Conservation (phyloP, 2,797 vertebrate genomes). For the Alauda arvensis region DNA sequence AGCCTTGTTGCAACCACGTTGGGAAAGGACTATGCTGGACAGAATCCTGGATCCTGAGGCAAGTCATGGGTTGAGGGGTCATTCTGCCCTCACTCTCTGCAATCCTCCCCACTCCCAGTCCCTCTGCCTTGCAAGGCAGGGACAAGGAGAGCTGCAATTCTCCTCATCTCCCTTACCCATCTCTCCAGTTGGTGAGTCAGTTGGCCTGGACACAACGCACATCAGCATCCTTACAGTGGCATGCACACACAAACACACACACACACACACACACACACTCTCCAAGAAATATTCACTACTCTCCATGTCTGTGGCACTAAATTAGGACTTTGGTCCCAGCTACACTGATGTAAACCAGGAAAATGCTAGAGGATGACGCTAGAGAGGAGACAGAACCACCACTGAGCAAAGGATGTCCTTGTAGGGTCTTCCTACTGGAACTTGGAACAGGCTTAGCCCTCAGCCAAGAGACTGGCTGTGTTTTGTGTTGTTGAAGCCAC, state of each 20-base stretch:
- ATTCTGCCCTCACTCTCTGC: accelerated
- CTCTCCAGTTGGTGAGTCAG: background rate
- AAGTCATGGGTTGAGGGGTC: background rate
- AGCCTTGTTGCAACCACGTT: accelerated
- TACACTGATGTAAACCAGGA: background rate
- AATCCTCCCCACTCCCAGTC: background rate
- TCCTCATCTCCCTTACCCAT: background rate
- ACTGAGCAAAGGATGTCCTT: background rate
- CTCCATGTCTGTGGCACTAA: background rate
- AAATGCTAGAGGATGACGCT: background rate
- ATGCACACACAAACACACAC: background rate
- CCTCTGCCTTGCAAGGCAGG: background rate
- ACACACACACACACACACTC: background rate
- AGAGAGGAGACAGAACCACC: background rate
- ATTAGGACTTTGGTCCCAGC: background rate
- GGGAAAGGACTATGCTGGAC: background rate
- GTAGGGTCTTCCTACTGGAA: background rate
- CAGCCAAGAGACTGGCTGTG: background rate
- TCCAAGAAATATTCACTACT: background rate
- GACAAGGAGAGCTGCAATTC: background rate
- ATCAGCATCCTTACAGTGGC: background rate
- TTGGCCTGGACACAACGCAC: background rate
- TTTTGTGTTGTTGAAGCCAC: constrained; percentile 3
- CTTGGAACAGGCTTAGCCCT: background rate
- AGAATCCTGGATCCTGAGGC: background rate